phyloP scores from a whole-genome alignment of 2,888 invertebrate species.

The Lasioglossum leucozonium region DNA sequence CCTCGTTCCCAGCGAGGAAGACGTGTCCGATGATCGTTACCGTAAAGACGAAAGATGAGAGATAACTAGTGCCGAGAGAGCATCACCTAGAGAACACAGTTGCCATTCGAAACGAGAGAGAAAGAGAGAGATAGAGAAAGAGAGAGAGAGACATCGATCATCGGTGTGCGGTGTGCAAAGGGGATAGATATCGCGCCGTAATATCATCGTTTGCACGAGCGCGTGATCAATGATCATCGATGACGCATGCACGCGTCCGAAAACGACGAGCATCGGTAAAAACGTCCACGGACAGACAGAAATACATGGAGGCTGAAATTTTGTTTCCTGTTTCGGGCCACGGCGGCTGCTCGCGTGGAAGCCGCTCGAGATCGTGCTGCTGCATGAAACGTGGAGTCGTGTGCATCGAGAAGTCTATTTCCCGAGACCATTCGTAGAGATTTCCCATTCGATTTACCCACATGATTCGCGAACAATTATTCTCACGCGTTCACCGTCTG shows the following conservation, averaged over 20 bases:
- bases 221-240: constrained; percentile 7
- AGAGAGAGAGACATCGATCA: constrained; percentile 12
- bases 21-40: background rate
- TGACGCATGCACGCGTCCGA: constrained; percentile 54
- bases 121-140: too few relatives aligned
- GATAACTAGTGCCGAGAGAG: constrained; percentile 6
- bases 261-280: background rate
- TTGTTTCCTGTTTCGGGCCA: background rate
- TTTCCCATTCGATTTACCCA: background rate
- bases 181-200: background rate
- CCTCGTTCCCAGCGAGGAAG: background rate
- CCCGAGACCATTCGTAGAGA: constrained; percentile 56
- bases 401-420: constrained; percentile 35
- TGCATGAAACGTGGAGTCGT: constrained; percentile 30
- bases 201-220: background rate
- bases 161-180: constrained; percentile 20
- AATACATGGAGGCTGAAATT: constrained; percentile 17
- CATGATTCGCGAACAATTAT: background rate
- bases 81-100: background rate
- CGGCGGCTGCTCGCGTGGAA: constrained; percentile 14
- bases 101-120: constrained; percentile 3
- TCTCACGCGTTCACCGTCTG: background rate
- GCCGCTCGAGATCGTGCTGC: constrained; percentile 21
- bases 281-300: background rate
- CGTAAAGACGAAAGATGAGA: background rate